Conservation (phyloP, 2,797 vertebrate species). For the Picus viridis region DNA sequence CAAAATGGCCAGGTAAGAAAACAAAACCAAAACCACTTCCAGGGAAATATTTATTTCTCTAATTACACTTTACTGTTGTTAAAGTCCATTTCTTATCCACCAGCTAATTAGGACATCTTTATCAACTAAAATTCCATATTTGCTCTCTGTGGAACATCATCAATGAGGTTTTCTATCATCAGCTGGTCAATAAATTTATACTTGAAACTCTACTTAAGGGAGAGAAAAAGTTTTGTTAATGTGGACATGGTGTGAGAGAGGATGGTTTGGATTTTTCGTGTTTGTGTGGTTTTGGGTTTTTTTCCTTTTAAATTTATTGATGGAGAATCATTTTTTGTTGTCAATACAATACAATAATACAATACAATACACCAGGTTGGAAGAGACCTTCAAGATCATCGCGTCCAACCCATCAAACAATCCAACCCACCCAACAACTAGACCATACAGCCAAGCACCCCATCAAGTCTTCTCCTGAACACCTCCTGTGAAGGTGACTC, state of each 20-base stretch:
- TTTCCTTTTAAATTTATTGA: no score
- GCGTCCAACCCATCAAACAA: no score
- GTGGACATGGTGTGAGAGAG: no score
- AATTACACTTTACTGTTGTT: rapidly evolving
- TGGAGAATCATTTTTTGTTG: rapidly evolving
- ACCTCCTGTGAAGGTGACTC: no score
- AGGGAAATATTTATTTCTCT: background rate
- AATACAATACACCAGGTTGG: no score
- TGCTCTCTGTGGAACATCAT: background rate
- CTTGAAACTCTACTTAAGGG: background rate
- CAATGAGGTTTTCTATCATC: background rate
- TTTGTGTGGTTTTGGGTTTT: background rate
- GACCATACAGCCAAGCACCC: no score
- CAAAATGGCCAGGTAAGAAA: rapidly evolving
- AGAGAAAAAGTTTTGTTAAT: background rate
- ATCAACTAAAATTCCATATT: background rate
- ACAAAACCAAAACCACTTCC: background rate
- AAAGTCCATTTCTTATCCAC: background rate
- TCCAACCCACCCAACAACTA: no score
- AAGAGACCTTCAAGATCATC: no score
- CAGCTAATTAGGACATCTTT: background rate
- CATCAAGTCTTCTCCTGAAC: no score
- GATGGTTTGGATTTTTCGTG: rapidly evolving
- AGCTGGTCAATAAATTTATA: background rate
- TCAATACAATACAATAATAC: no score